phyloP scores from a whole-genome alignment of 2,113 vertebrate genomes.

The Passerina amoena region DNA sequence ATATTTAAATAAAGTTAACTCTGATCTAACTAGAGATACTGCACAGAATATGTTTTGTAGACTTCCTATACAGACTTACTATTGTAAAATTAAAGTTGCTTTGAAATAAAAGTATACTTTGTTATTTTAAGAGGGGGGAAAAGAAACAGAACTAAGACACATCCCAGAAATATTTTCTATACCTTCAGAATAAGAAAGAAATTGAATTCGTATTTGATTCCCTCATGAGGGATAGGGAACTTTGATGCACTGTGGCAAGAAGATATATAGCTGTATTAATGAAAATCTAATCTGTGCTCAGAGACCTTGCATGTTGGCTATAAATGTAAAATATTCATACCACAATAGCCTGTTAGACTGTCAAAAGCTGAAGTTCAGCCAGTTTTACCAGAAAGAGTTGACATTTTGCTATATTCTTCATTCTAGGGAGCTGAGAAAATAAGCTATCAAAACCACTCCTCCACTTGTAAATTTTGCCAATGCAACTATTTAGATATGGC shows the following conservation, averaged over 20 bases:
- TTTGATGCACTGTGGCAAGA: neutral
- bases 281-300: slow-evolving; percentile 30
- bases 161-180: neutral
- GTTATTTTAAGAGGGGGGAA: neutral
- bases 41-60: neutral
- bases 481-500: neutral
- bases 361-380: slow-evolving; percentile 42
- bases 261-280: slow-evolving; percentile 1
- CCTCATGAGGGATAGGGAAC: neutral
- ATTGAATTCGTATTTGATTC: neutral
- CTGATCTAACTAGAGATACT: neutral
- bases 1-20: neutral
- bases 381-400: slow-evolving; percentile 15
- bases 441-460: neutral
- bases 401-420: slow-evolving; percentile 35
- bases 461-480: neutral
- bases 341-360: slow-evolving; percentile 34
- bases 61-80: neutral
- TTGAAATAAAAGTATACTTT: slow-evolving; percentile 6
- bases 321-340: slow-evolving; percentile 36
- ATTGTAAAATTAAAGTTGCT: neutral
- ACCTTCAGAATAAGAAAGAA: slow-evolving; percentile 1
- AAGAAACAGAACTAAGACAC: neutral
- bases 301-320: neutral
- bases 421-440: neutral